Evolutionary conservation across 2,888 invertebrate genomes (phyloP).

Genomic region (Ecliptopera silaceata): DNA sequence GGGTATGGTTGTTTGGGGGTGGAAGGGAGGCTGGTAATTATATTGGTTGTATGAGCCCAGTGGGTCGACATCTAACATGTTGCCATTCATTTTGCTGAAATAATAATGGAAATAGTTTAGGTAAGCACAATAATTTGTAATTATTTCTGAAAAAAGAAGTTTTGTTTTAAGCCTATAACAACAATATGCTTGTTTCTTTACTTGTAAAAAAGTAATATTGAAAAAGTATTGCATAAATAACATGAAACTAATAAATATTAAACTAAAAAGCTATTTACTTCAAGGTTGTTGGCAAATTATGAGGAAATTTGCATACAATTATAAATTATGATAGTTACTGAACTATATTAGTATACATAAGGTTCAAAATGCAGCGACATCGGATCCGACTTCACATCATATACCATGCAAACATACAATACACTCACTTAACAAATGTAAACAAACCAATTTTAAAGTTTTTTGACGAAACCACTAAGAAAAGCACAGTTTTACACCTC

Average conservation of each 20-base stretch:
- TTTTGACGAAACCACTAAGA: constrained; percentile 28
- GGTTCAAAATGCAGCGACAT: constrained; percentile 2
- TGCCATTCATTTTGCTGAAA: constrained; percentile 48
- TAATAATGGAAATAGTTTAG: constrained; percentile 6
- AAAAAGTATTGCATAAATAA: too few species aligned
- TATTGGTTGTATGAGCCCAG: constrained; percentile 52
- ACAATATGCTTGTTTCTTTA: too few species aligned
- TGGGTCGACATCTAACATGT: constrained; percentile 59
- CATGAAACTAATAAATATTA: too few species aligned
- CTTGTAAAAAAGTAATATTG: too few species aligned
- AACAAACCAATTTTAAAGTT: constrained; percentile 38
- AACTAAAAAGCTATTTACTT: too few species aligned
- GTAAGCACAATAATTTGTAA: too few species aligned
- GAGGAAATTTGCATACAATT: too few species aligned
- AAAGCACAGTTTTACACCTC: constrained; percentile 14
- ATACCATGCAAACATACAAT: background rate
- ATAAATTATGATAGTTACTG: background rate
- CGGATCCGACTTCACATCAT: background rate
- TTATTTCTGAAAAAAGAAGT: too few species aligned
- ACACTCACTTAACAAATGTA: constrained; percentile 36
- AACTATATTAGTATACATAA: background rate
- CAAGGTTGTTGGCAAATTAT: too few species aligned
- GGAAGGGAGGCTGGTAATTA: constrained; percentile 24
- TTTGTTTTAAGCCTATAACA: too few species aligned
- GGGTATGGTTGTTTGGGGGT: constrained; percentile 8